phyloP scores from a whole-genome alignment of 2,888 invertebrate species.

The Limenitis camilla region DNA sequence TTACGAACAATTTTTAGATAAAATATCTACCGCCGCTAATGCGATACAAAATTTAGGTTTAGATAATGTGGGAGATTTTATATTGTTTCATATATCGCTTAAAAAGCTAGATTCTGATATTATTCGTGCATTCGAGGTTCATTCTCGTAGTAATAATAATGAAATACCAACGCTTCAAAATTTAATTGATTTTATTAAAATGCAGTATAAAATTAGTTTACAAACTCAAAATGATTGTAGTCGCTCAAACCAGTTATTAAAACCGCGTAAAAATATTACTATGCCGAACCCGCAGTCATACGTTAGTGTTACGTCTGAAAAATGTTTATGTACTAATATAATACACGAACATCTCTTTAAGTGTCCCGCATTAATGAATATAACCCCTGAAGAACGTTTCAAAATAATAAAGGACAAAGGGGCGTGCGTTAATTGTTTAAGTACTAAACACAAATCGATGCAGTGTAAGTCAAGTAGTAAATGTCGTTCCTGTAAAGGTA shows the following conservation, averaged over 20 bases:
- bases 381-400: not conserved
- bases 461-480: not conserved
- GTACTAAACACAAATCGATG: not conserved
- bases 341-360: not conserved
- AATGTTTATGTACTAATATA: not conserved
- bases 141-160: no score
- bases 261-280: not conserved
- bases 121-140: constrained; percentile 8
- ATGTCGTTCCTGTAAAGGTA: not conserved
- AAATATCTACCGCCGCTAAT: constrained; percentile 4
- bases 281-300: no score
- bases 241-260: no score
- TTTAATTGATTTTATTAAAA: no score
- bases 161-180: no score
- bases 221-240: no score
- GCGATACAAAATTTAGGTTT: constrained; percentile 14
- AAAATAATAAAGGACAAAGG: not conserved
- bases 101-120: constrained; percentile 19
- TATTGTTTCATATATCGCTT: constrained; percentile 13
- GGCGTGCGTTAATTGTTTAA: not conserved
- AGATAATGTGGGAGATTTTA: constrained; percentile 13
- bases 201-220: no score
- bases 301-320: no score
- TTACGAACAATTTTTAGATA: constrained; percentile 13
- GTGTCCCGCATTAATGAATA: not conserved